A percentile compares a stretch with the other conserved stretches of the same genome.
Evolutionary conservation across 1,140 invertebrate species (phyloP).

Genomic region (Meloidogyne hapla): DNA sequence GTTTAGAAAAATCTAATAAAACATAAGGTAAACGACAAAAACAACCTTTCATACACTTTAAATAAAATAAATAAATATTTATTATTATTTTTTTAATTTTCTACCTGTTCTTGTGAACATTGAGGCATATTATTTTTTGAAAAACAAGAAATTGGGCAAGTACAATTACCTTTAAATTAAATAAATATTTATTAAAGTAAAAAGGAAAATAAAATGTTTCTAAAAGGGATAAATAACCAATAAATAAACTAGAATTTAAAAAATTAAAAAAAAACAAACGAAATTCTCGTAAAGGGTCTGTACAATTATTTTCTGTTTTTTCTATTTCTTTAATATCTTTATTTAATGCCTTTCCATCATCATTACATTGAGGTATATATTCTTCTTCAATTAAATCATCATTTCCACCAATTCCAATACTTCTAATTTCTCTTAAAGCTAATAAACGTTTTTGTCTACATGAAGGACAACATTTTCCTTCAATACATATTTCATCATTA

Average conservation of each 20-base stretch:
- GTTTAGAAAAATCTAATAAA: constrained; percentile 26
- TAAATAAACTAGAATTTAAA: too few relatives aligned
- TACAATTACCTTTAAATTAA: constrained; percentile 12
- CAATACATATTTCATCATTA: constrained; percentile 43
- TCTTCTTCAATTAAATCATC: neutral
- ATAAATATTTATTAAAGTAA: neutral
- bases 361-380: constrained; percentile 35
- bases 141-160: constrained; percentile 45
- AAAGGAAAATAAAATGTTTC: neutral
- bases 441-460: constrained; percentile 34
- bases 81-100: too few relatives aligned
- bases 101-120: constrained; percentile 33
- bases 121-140: constrained; percentile 6
- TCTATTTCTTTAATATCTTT: constrained; percentile 11
- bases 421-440: constrained; percentile 22
- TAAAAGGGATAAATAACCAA: too few relatives aligned
- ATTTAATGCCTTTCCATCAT: constrained; percentile 25
- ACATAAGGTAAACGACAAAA: constrained; percentile 44
- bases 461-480: constrained; percentile 43
- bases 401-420: neutral
- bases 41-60: constrained; percentile 26
- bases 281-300: constrained; percentile 31
- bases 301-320: constrained; percentile 32
- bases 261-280: neutral
- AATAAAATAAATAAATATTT: neutral